A percentile compares a stretch with the other conserved stretches of the same genome.
Evolutionary conservation across 2,888 invertebrate species (phyloP).

Genomic region (Limnephilus rhombicus): DNA sequence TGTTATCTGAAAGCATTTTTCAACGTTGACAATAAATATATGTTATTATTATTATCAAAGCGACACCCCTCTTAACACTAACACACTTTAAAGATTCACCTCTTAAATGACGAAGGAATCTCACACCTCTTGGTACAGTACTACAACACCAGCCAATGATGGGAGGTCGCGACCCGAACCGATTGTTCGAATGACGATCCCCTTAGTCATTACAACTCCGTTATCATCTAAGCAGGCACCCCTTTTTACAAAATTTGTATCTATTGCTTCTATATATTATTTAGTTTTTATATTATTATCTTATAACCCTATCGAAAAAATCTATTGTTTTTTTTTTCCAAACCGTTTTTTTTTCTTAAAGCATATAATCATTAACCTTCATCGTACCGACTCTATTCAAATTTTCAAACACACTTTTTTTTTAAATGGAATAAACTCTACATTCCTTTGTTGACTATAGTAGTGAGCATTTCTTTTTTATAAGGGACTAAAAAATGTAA

Average conservation of each 20-base stretch:
- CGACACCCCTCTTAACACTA: slow-evolving; percentile 9
- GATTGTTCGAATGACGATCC: slow-evolving; percentile 3
- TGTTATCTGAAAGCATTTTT: slow-evolving; percentile 34
- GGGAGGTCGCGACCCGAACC: slow-evolving; percentile 7
- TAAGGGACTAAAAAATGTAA: too few relatives aligned
- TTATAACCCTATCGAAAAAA: too few relatives aligned
- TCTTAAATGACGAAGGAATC: neutral
- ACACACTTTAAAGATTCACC: neutral
- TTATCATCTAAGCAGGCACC: neutral
- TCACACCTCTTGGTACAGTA: neutral
- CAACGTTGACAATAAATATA: slow-evolving; percentile 12
- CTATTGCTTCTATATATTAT: too few relatives aligned
- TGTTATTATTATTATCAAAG: slow-evolving; percentile 7
- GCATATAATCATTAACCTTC: too few relatives aligned
- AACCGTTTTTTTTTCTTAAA: too few relatives aligned
- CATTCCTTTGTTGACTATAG: too few relatives aligned
- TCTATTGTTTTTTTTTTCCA: too few relatives aligned
- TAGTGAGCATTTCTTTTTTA: too few relatives aligned
- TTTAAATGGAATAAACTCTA: too few relatives aligned
- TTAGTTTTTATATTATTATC: too few relatives aligned
- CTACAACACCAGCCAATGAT: neutral
- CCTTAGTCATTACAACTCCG: slow-evolving; percentile 14
- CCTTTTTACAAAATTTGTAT: neutral
- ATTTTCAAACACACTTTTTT: too few relatives aligned
- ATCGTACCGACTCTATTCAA: too few relatives aligned